Base-by-base conservation (phyloP, 2,888 invertebrate species). In the Oxycera nigricornis region DNA sequence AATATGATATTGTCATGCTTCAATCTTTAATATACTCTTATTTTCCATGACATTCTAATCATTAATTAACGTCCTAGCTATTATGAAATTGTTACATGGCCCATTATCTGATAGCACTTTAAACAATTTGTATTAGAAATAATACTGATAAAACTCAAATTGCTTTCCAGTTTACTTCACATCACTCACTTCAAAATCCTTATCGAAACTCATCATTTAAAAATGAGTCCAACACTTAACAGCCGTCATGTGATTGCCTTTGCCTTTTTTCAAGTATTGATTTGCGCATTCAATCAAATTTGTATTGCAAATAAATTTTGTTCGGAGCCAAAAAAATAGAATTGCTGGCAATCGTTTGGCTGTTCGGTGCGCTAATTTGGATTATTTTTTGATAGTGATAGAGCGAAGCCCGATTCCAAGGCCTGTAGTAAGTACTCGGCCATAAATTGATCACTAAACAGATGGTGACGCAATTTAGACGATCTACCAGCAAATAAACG, bases 201-300 rank as follows among this genome's bases (percentile, higher is more conserved):
- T 14, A 46, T 46, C 6, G 14, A n/a, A 46, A 3, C 46, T 11
- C 4, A 46, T 46, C 46, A 46, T n/a, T 46, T 46, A 46, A 11
- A 46, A 3, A 14, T 2, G 17, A 46, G 4, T 14, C 3, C 3
- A 46, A 3, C 11, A 46, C 2, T 35, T 14, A 14, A 17, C 14
- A 46, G 3, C 46, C 3, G 17, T 14, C 46, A 46, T 46, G 46
- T 46, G 46, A 46, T 46, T 46, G 14, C 14, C 14, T 46, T 7
- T 46, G 46, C 46, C 46, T n/a, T 46, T 46, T 46, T n/a, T n/a
- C n/a, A n/a, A n/a, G n/a, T n/a, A 46, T 46, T 46, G 46, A 46
- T 46, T 46, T 46, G 17, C 14, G 46, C 17, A 7, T 46, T 46
- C 14, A 46, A 46, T 46, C 46, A 46, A 46, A 46, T 46, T 17